Conservation (phyloP, 1,140 invertebrate genomes). For the Laupala kohalensis region DNA sequence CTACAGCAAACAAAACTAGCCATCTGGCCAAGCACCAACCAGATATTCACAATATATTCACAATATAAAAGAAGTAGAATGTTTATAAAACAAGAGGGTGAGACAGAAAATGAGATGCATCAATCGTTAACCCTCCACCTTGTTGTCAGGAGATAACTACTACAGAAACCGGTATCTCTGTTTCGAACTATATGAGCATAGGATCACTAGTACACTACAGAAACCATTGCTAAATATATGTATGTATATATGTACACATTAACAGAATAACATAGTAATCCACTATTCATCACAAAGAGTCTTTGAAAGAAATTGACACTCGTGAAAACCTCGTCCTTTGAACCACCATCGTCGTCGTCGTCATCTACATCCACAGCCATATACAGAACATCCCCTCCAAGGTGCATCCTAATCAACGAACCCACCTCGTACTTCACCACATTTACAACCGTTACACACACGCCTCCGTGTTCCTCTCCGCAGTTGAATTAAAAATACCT, state of each 20-base stretch:
- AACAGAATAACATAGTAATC: slow-evolving; percentile 3
- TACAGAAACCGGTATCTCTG: background rate
- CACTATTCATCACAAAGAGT: background rate
- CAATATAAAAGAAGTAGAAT: background rate
- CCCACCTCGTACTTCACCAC: background rate
- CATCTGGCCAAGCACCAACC: slow-evolving; percentile 2
- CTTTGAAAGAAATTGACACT: background rate
- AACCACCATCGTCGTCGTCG: background rate
- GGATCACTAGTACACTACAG: background rate
- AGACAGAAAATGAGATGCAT: slow-evolving; percentile 4
- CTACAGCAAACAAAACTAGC: slow-evolving; percentile 8
- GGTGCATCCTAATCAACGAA: background rate
- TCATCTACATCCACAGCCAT: background rate
- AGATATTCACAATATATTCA: slow-evolving; percentile 5
- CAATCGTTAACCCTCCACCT: slow-evolving; percentile 9
- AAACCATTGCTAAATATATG: slow-evolving; percentile 5
- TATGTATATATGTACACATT: slow-evolving; percentile 2
- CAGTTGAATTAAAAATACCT: background rate
- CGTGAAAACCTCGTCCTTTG: too few species aligned
- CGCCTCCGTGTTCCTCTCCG: background rate
- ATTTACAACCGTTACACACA: background rate
- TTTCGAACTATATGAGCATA: background rate
- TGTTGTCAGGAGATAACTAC: slow-evolving; percentile 2
- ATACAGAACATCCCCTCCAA: background rate
- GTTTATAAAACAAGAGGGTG: slow-evolving; percentile 7